phyloP scores from a whole-genome alignment of 2,888 invertebrate species.

The Epirrhoe alternata region DNA sequence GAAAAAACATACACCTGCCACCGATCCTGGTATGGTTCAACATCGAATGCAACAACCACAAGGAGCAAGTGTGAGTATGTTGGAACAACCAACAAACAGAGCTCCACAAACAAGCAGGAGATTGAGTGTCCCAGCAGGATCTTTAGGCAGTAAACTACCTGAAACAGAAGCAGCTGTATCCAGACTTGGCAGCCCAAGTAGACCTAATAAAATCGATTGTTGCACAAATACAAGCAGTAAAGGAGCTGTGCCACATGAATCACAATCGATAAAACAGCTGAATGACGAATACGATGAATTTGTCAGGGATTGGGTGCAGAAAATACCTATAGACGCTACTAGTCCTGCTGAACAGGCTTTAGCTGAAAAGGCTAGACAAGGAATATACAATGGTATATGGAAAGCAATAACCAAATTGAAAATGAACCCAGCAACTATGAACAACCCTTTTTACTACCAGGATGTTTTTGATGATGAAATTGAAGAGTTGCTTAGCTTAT shows the following conservation, averaged over 20 bases:
- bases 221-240: slow-evolving; percentile 8
- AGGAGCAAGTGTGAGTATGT: slow-evolving; percentile 17
- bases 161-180: slow-evolving; percentile 4
- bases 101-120: slow-evolving; percentile 14
- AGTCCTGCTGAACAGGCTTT: slow-evolving; percentile 46
- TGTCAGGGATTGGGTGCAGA: slow-evolving; percentile 57
- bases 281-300: slow-evolving; percentile 58
- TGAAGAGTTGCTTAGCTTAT: slow-evolving; percentile 58
- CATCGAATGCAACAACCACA: slow-evolving; percentile 9
- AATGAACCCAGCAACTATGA: slow-evolving; percentile 54
- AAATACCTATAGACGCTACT: slow-evolving; percentile 54
- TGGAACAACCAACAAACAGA: slow-evolving; percentile 19
- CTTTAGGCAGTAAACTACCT: slow-evolving; percentile 2
- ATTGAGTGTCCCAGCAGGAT: slow-evolving; percentile 19
- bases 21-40: slow-evolving; percentile 13
- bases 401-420: slow-evolving; percentile 62
- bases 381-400: slow-evolving; percentile 63
- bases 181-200: slow-evolving; percentile 6
- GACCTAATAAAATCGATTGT: slow-evolving; percentile 7
- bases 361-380: slow-evolving; percentile 55
- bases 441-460: slow-evolving; percentile 61
- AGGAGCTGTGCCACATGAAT: neutral
- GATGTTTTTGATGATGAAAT: slow-evolving; percentile 68
- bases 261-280: slow-evolving; percentile 35
- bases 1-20: neutral